These are phyloP conservation scores for Strigamia crassipes DNA, from an alignment of 2,888 invertebrate genomes.

Conservation along the genomic window DNA sequence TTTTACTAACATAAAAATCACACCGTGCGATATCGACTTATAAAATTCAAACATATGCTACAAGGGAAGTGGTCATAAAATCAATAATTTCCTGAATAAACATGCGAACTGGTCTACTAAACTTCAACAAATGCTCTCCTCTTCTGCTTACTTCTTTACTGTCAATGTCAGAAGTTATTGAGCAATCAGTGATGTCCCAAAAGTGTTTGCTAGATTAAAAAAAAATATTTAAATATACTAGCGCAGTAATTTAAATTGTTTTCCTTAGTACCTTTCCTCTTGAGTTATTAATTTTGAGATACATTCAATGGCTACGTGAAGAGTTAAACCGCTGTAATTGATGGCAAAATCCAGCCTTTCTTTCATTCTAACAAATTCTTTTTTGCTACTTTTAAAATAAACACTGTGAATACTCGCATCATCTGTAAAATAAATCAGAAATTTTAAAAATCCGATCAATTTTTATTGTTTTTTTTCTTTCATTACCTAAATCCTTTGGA, in stretches of 20 bases:
- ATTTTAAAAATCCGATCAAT: background rate
- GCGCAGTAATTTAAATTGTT: background rate
- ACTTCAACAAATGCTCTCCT: background rate
- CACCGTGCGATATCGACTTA: no score
- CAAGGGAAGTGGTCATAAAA: background rate
- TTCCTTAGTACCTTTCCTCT: background rate
- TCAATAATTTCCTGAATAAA: slow-evolving; percentile 13
- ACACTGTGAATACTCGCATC: background rate
- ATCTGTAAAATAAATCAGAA: background rate
- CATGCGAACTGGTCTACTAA: background rate
- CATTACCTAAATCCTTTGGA: background rate
- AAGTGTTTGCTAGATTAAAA: background rate
- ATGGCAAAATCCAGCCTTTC: background rate
- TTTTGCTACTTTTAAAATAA: background rate
- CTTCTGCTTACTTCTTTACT: slow-evolving; percentile 1
- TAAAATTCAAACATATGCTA: background rate
- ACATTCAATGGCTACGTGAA: background rate
- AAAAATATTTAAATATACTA: background rate
- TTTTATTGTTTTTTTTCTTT: background rate
- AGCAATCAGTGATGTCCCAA: background rate
- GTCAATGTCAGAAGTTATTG: slow-evolving; percentile 8
- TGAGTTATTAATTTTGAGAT: background rate
- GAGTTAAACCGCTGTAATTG: background rate
- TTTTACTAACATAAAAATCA: no score
- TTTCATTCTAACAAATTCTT: background rate